These are phyloP conservation scores for Planiliza haematocheilus DNA, from an alignment of 2,113 vertebrate genomes.

Conservation along the genomic window DNA sequence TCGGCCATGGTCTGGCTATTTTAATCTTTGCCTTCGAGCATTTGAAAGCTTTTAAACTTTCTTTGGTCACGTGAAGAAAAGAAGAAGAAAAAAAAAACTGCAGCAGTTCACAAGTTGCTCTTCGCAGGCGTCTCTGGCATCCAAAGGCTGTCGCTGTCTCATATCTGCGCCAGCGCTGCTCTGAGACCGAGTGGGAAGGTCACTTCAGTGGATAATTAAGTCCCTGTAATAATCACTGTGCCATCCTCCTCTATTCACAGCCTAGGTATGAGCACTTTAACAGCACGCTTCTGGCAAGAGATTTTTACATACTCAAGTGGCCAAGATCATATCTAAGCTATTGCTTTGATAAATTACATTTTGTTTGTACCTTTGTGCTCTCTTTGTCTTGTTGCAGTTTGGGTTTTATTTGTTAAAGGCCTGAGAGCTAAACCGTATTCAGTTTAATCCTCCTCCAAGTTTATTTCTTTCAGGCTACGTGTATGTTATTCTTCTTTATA, in stretches of 20 bases:
- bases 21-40: conserved; percentile 8
- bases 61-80: neutral
- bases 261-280: neutral
- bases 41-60: conserved; percentile 3
- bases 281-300: neutral
- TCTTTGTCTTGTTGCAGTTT: too few species aligned
- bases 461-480: too few species aligned
- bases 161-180: conserved; percentile 13
- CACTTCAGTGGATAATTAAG: conserved; percentile 65
- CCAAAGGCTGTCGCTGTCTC: conserved; percentile 20
- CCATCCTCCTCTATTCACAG: conserved; percentile 9
- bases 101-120: conserved; percentile 3
- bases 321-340: neutral
- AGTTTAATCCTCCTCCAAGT: too few species aligned
- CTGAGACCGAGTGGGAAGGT: conserved; percentile 40
- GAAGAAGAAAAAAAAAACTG: neutral
- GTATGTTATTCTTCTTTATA: too few species aligned
- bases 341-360: neutral
- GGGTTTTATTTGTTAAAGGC: too few species aligned
- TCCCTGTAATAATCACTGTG: conserved; percentile 39
- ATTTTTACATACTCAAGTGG: neutral
- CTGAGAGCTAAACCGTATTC: too few species aligned
- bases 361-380: neutral
- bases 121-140: conserved; percentile 41
- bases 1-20: conserved; percentile 27